phyloP scores from a whole-genome alignment of 2,113 vertebrate species.

The Cryptomyrus ogoouensis region DNA sequence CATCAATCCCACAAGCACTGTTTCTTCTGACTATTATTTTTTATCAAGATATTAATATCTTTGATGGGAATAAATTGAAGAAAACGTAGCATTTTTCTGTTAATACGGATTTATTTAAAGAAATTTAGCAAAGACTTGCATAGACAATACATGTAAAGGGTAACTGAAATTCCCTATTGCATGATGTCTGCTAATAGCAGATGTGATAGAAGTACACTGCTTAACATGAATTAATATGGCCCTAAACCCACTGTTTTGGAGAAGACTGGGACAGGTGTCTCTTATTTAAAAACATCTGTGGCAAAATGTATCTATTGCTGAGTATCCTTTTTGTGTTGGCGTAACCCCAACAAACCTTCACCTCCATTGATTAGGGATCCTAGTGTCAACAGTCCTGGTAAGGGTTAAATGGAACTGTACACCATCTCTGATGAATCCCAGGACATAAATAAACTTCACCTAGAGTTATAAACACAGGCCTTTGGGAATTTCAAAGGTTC shows the following conservation, averaged over 20 bases:
- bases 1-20: not conserved
- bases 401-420: conserved; percentile 40
- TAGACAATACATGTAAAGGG: not conserved
- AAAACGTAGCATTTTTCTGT: not conserved
- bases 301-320: not conserved
- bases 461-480: conserved; percentile 50
- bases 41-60: not conserved
- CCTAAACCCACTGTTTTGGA: not conserved
- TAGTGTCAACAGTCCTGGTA: not conserved
- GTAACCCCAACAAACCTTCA: conserved; percentile 14
- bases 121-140: not conserved
- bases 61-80: not conserved
- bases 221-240: not conserved
- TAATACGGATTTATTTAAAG: not conserved
- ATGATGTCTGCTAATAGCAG: not conserved
- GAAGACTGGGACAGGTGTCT: not conserved
- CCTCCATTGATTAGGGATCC: not conserved
- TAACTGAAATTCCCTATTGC: not conserved
- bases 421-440: conserved; percentile 36
- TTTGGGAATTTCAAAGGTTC: conserved; percentile 48
- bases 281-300: not conserved
- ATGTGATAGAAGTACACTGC: not conserved
- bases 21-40: not conserved
- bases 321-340: not conserved
- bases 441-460: conserved; percentile 53